Evolutionary conservation across 2,113 vertebrate species (phyloP).

Genomic region (Oostethus manadensis): DNA sequence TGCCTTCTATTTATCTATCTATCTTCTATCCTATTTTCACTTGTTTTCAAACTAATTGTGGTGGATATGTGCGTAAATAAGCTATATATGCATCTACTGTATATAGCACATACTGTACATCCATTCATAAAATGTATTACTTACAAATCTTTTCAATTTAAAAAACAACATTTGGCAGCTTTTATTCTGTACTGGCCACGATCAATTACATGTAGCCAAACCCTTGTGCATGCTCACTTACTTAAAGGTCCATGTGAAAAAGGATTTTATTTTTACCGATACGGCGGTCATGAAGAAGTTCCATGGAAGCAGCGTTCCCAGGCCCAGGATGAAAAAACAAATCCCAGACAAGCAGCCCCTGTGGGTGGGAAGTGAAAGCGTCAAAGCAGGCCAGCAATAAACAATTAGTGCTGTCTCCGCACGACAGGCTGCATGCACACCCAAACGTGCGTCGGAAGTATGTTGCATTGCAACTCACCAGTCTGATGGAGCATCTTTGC

Average conservation of each 20-base stretch:
- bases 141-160: no score
- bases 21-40: no score
- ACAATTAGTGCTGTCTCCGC: background rate
- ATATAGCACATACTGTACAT: no score
- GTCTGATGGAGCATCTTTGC: conserved; percentile 38
- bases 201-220: no score
- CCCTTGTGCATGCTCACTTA: no score
- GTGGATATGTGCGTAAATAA: no score
- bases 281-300: conserved; percentile 90
- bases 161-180: no score
- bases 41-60: no score
- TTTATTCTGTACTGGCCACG: no score
- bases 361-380: background rate
- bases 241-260: background rate
- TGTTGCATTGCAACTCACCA: conserved; percentile 32
- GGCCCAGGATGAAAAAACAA: conserved; percentile 82
- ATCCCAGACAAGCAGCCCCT: conserved; percentile 75
- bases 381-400: background rate
- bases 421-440: background rate
- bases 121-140: no score
- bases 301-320: conserved; percentile 87
- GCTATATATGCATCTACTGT: no score
- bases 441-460: background rate
- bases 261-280: conserved; percentile 64
- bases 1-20: no score